Percentiles rank a stretch among this genome's conserved stretches.
phyloP scores from a whole-genome alignment of 2,888 invertebrate genomes.

The Tyria jacobaeae region DNA sequence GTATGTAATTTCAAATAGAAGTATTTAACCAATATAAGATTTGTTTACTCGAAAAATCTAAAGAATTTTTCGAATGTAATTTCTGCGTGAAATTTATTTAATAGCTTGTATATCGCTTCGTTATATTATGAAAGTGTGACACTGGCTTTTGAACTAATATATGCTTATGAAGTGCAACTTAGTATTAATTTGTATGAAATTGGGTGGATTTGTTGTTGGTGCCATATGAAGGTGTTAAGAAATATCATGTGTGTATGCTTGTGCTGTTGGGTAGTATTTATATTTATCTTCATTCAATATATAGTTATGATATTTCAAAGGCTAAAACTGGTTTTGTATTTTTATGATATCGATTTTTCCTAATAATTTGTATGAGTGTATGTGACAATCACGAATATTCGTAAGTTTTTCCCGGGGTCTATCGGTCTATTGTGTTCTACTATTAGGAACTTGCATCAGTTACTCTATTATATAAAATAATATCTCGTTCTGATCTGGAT shows the following conservation, averaged over 20 bases:
- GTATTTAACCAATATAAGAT: too few relatives aligned
- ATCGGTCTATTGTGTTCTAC: too few relatives aligned
- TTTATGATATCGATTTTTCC: not conserved
- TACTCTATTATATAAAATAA: too few relatives aligned
- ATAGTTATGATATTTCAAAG: not conserved
- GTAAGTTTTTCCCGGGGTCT: too few relatives aligned
- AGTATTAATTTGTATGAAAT: conserved; percentile 45
- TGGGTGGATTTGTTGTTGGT: conserved; percentile 31
- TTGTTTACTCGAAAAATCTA: too few relatives aligned
- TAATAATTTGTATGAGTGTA: not conserved
- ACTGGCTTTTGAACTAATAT: conserved; percentile 8
- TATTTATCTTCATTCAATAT: conserved; percentile 4
- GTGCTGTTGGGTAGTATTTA: conserved; percentile 18
- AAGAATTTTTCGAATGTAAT: too few relatives aligned
- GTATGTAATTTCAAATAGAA: too few relatives aligned
- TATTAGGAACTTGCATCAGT: too few relatives aligned
- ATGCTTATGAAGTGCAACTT: conserved; percentile 26
- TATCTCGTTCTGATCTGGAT: too few relatives aligned
- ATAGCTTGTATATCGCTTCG: conserved; percentile 15
- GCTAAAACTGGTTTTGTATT: conserved; percentile 24
- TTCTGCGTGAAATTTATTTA: not conserved
- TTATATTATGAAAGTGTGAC: conserved; percentile 9
- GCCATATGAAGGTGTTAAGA: conserved; percentile 34
- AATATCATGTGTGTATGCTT: conserved; percentile 4
- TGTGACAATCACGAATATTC: too few relatives aligned